Evolutionary conservation across 2,797 vertebrate species (phyloP).

Genomic region (Tarsius wallacei): DNA sequence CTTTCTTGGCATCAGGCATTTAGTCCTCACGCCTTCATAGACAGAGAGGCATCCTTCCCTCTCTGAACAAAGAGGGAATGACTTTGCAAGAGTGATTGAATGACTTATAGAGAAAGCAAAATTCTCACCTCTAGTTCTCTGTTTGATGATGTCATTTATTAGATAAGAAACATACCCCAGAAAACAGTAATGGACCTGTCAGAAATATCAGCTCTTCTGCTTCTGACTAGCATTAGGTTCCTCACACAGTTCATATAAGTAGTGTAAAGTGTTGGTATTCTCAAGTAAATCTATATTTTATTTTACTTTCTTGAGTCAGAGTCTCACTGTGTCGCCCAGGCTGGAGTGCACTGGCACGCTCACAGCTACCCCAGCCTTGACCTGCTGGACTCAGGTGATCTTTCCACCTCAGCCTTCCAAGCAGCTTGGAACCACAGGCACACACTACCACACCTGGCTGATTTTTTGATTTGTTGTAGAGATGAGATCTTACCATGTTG

Average conservation of each 20-base stretch:
- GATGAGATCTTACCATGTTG: background rate
- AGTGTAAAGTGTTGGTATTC: background rate
- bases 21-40: background rate
- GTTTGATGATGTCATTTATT: slow-evolving; percentile 41
- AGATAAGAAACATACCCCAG: slow-evolving; percentile 22
- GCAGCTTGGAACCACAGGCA: background rate
- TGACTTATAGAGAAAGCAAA: slow-evolving; percentile 54
- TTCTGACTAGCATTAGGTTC: slow-evolving; percentile 25
- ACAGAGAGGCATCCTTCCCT: background rate
- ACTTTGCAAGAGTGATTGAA: slow-evolving; percentile 9
- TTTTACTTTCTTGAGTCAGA: background rate
- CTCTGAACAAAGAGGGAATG: background rate
- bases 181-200: slow-evolving; percentile 50
- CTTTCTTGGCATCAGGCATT: background rate
- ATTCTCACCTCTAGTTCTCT: slow-evolving; percentile 2
- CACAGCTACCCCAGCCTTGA: background rate
- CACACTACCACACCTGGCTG: background rate
- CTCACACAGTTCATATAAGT: slow-evolving; percentile 11
- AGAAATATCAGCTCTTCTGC: slow-evolving; percentile 19
- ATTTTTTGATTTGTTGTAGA: background rate
- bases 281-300: slow-evolving; percentile 41
- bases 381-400: background rate
- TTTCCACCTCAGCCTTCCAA: background rate
- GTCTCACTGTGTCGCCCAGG: background rate
- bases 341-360: background rate